Evolutionary conservation across 2,888 invertebrate genomes (phyloP).

Genomic region (Omphaloscelis lunosa): DNA sequence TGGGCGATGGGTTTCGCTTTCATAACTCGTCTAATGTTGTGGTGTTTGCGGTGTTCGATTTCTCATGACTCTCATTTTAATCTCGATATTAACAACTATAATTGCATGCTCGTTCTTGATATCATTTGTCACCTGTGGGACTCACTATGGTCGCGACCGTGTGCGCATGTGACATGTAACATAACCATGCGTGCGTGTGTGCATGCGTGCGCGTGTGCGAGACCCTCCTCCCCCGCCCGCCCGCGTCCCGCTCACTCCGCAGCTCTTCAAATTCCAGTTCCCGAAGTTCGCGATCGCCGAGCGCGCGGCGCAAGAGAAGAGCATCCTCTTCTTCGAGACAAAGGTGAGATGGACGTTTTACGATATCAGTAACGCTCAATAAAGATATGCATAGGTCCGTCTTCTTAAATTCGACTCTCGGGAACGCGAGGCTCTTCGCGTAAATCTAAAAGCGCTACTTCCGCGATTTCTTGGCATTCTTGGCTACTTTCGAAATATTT

Average conservation of each 20-base stretch:
- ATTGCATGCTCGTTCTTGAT: slow-evolving; percentile 76
- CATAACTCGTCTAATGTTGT: slow-evolving; percentile 82
- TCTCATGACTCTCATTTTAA: slow-evolving; percentile 77
- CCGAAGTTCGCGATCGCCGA: slow-evolving; percentile 86
- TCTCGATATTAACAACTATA: slow-evolving; percentile 74
- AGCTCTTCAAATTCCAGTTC: slow-evolving; percentile 91
- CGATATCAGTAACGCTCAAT: slow-evolving; percentile 48
- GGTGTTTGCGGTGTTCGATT: slow-evolving; percentile 83
- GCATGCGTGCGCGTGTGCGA: slow-evolving; percentile 53
- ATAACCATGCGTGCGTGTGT: slow-evolving; percentile 57
- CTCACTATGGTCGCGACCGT: slow-evolving; percentile 71
- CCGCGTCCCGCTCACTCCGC: slow-evolving; percentile 84
- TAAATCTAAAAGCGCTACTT: slow-evolving; percentile 52
- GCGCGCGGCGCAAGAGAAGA: slow-evolving; percentile 84
- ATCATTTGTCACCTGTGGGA: slow-evolving; percentile 71
- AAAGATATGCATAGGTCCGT: slow-evolving; percentile 26
- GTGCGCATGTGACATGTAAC: slow-evolving; percentile 63
- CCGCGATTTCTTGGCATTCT: slow-evolving; percentile 38
- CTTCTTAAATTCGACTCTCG: slow-evolving; percentile 51
- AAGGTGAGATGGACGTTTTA: slow-evolving; percentile 79
- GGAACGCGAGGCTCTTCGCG: slow-evolving; percentile 49
- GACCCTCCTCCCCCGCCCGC: slow-evolving; percentile 59
- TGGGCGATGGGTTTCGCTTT: slow-evolving; percentile 85
- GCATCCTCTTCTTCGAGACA: slow-evolving; percentile 87
- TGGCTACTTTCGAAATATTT: slow-evolving; percentile 40